These are phyloP conservation scores for human (Homo sapiens) DNA, from an alignment of 2,113 vertebrate genomes.

Conservation along the genomic window DNA sequence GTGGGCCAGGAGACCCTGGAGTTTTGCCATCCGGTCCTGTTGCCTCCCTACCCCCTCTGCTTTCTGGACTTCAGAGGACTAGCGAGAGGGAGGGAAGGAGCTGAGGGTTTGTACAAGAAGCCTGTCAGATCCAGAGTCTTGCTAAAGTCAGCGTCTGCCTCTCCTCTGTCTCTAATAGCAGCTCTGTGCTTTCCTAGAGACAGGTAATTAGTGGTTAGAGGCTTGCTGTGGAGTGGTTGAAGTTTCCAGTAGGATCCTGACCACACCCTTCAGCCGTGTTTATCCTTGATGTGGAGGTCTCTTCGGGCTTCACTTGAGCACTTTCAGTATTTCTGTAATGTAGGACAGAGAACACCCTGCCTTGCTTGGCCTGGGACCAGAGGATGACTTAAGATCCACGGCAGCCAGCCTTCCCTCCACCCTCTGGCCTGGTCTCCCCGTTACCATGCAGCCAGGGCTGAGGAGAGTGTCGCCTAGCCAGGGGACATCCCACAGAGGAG, in stretches of 20 bases:
- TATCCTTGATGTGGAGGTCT: neutral
- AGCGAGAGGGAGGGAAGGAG: neutral
- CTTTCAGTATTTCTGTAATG: neutral
- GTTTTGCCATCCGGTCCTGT: neutral
- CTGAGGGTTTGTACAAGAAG: neutral
- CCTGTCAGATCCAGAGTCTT: neutral
- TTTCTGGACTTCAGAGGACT: neutral
- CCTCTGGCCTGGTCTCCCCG: neutral
- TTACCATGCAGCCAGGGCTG: neutral
- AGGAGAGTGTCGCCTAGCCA: neutral
- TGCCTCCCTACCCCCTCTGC: neutral
- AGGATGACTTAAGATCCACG: neutral
- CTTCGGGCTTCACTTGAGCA: neutral
- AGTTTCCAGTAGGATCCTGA: neutral
- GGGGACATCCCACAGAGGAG: neutral
- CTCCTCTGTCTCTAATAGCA: neutral
- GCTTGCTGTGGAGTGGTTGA: neutral
- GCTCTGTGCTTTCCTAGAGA: neutral
- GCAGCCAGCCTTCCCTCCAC: neutral
- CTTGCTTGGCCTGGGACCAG: neutral
- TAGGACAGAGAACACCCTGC: neutral
- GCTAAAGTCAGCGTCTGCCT: slow-evolving; percentile 46
- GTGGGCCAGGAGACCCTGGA: neutral
- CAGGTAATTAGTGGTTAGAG: slow-evolving; percentile 37
- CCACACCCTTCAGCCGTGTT: slow-evolving; percentile 3